phyloP scores from a whole-genome alignment of 1,140 invertebrate genomes.

The Brachionus paranguensis region DNA sequence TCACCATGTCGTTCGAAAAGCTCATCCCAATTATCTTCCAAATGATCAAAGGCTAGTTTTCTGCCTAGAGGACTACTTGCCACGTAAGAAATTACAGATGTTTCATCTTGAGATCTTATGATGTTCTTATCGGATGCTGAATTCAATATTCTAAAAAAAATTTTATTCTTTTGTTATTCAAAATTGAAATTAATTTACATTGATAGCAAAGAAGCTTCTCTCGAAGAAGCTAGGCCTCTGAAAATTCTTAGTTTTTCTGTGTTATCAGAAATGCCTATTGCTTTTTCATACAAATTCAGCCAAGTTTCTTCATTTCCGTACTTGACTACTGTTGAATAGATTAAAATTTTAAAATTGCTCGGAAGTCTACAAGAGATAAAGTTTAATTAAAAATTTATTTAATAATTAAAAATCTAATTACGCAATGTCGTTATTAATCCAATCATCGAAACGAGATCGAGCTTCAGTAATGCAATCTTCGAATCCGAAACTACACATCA shows the following conservation, averaged over 20 bases:
- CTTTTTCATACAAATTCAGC: neutral
- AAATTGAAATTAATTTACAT: neutral
- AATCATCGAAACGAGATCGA: neutral
- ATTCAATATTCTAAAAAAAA: neutral
- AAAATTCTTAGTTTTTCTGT: slow-evolving; percentile 25
- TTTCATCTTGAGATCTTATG: slow-evolving; percentile 15
- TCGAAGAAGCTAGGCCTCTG: neutral
- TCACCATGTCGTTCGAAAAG: slow-evolving; percentile 35
- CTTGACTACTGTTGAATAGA: slow-evolving; percentile 8
- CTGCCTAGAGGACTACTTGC: neutral
- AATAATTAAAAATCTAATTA: neutral
- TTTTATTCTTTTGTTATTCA: neutral
- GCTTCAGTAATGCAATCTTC: slow-evolving; percentile 14
- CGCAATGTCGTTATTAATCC: neutral
- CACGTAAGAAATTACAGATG: neutral
- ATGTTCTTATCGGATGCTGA: neutral
- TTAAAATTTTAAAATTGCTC: slow-evolving; percentile 6
- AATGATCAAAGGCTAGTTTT: slow-evolving; percentile 24
- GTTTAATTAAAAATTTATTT: neutral
- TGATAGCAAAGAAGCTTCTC: neutral
- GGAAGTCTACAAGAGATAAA: slow-evolving; percentile 11
- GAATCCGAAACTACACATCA: neutral
- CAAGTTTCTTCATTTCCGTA: neutral
- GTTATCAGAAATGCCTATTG: neutral
- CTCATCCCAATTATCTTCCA: slow-evolving; percentile 34